phyloP scores from a whole-genome alignment of 2,888 invertebrate species.

The Sphaeridia pumilis region DNA sequence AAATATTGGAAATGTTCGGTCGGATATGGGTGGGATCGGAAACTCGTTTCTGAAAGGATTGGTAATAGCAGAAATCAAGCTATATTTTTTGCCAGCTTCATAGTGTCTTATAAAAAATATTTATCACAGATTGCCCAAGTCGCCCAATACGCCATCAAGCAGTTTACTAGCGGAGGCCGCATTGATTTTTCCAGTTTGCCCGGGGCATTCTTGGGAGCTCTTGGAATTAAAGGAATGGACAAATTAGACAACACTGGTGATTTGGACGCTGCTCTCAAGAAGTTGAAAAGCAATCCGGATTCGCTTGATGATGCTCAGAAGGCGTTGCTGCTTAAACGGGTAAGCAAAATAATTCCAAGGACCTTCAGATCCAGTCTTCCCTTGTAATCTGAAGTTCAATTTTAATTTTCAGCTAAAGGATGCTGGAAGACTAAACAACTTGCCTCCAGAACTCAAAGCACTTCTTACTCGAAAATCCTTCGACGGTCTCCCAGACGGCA shows the following conservation, averaged over 20 bases:
- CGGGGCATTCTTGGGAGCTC: slow-evolving; percentile 27
- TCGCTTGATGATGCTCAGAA: slow-evolving; percentile 29
- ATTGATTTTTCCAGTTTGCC: slow-evolving; percentile 22
- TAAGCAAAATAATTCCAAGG: neutral
- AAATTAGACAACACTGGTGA: slow-evolving; percentile 23
- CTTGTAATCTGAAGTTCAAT: neutral
- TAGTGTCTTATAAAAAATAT: neutral
- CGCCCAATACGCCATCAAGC: slow-evolving; percentile 20
- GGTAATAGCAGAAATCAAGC: slow-evolving; percentile 16
- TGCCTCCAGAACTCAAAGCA: slow-evolving; percentile 27
- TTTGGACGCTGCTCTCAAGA: slow-evolving; percentile 20
- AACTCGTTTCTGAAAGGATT: slow-evolving; percentile 27
- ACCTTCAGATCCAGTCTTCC: too few species aligned
- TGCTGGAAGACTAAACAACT: slow-evolving; percentile 21
- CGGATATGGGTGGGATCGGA: slow-evolving; percentile 13
- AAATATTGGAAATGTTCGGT: slow-evolving; percentile 18
- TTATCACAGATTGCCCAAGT: slow-evolving; percentile 26
- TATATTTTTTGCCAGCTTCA: neutral
- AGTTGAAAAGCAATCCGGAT: slow-evolving; percentile 27
- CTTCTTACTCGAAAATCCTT: slow-evolving; percentile 19
- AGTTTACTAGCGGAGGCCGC: slow-evolving; percentile 19
- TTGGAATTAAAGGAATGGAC: slow-evolving; percentile 27
- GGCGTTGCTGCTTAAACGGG: slow-evolving; percentile 25
- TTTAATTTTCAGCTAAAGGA: slow-evolving; percentile 17
- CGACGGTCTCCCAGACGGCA: slow-evolving; percentile 4